phyloP scores from a whole-genome alignment of 2,113 vertebrate species.

The Damaliscus lunatus region DNA sequence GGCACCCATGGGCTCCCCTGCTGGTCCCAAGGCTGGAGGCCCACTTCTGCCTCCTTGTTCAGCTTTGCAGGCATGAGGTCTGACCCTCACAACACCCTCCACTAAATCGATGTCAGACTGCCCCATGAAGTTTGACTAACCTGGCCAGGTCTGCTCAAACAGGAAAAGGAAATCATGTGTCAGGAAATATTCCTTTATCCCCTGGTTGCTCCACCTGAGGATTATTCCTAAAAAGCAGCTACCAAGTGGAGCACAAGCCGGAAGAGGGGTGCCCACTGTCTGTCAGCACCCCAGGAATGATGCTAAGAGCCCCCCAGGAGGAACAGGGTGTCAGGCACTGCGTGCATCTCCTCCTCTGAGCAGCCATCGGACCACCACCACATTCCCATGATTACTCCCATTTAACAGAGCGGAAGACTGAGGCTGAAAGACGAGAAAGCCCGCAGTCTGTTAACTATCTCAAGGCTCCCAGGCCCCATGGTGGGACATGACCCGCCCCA shows the following conservation, averaged over 20 bases:
- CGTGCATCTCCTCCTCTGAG: neutral
- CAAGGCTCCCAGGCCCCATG: neutral
- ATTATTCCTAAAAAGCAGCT: neutral
- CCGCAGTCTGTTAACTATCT: rapidly evolving
- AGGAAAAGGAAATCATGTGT: neutral
- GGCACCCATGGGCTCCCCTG: rapidly evolving
- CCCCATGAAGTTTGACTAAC: rapidly evolving
- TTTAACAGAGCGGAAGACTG: neutral
- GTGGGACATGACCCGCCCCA: neutral
- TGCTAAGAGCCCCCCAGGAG: rapidly evolving
- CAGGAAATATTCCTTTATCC: neutral
- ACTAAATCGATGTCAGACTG: rapidly evolving
- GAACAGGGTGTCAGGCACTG: neutral
- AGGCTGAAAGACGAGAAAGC: rapidly evolving
- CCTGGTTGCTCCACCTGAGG: neutral
- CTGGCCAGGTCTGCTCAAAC: neutral
- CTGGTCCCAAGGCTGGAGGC: no score
- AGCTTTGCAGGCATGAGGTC: neutral
- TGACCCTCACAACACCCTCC: neutral
- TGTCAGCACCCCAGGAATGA: rapidly evolving
- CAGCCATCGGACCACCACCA: rapidly evolving
- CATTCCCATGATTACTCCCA: neutral
- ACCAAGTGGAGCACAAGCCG: rapidly evolving
- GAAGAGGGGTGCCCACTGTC: neutral
- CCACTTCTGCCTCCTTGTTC: neutral